These are phyloP conservation scores for Rhizoglyphus robini DNA, from an alignment of 1,140 invertebrate genomes.

Conservation along the genomic window DNA sequence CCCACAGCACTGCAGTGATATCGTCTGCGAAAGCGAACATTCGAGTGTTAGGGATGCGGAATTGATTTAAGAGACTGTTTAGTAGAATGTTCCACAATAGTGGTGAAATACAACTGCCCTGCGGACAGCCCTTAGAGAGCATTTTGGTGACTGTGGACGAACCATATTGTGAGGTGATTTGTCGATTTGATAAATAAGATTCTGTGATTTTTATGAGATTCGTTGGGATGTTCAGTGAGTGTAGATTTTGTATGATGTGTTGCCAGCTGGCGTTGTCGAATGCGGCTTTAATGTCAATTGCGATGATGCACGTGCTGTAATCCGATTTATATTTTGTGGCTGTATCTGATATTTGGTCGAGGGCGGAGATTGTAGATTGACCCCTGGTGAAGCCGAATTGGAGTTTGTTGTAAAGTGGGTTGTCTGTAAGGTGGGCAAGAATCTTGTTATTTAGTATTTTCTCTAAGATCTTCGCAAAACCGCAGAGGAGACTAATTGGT, in stretches of 20 bases:
- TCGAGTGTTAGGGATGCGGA: background rate
- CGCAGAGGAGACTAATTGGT: background rate
- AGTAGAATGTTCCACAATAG: background rate
- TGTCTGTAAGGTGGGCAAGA: background rate
- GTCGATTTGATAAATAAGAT: background rate
- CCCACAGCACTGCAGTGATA: background rate
- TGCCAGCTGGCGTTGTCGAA: conserved; percentile 8
- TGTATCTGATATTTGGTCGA: background rate
- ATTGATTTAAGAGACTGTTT: background rate
- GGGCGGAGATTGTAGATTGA: background rate
- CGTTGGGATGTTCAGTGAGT: no score
- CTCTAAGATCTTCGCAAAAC: background rate
- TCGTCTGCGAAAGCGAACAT: background rate
- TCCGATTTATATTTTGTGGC: background rate
- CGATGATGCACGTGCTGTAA: background rate
- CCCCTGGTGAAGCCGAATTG: background rate
- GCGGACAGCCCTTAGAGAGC: background rate
- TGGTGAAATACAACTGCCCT: background rate
- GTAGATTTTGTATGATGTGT: background rate
- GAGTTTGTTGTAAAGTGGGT: no score
- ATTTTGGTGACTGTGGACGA: background rate
- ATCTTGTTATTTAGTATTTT: background rate
- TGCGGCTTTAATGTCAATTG: conserved; percentile 2
- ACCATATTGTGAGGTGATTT: background rate
- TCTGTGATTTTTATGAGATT: background rate